Percentiles rank a stretch among this genome's conserved stretches.
Evolutionary conservation across 35 echinoderm and acorn worm genomes (phyloP).

Genomic region (Amphiura filiformis): DNA sequence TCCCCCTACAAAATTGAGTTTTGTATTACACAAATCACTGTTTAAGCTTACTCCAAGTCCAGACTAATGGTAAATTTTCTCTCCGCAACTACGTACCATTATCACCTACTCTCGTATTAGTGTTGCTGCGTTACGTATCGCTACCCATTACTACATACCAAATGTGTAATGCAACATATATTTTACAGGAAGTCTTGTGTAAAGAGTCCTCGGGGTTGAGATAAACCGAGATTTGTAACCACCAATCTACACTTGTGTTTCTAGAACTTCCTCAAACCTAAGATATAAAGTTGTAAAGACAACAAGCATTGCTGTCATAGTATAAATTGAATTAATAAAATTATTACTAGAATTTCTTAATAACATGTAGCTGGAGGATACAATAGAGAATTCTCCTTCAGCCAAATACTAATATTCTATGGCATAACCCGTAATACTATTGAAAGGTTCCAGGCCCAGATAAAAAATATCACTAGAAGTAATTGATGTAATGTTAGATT

Average conservation of each 20-base stretch:
- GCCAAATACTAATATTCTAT: background rate
- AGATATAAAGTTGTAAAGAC: background rate
- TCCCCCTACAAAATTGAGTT: background rate
- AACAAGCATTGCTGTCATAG: background rate
- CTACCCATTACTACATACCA: no score
- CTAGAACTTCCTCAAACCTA: background rate
- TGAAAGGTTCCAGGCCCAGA: background rate
- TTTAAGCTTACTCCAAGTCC: no score
- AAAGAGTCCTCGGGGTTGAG: background rate
- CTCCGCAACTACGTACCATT: no score
- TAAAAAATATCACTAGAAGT: background rate
- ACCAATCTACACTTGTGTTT: background rate
- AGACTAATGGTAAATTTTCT: no score
- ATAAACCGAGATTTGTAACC: background rate
- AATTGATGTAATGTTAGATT: constrained; percentile 4
- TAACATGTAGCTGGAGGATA: background rate
- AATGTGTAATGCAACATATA: no score
- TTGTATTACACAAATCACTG: background rate
- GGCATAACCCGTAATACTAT: background rate
- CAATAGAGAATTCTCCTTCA: background rate
- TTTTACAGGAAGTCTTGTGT: background rate
- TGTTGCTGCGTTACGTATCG: no score
- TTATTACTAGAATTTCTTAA: background rate
- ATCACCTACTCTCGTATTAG: no score
- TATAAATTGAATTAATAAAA: background rate